A percentile compares a stretch with the other conserved stretches of the same genome.
These are phyloP conservation scores for Platanista minor DNA, from an alignment of 2,113 vertebrate genomes.

Conservation along the genomic window DNA sequence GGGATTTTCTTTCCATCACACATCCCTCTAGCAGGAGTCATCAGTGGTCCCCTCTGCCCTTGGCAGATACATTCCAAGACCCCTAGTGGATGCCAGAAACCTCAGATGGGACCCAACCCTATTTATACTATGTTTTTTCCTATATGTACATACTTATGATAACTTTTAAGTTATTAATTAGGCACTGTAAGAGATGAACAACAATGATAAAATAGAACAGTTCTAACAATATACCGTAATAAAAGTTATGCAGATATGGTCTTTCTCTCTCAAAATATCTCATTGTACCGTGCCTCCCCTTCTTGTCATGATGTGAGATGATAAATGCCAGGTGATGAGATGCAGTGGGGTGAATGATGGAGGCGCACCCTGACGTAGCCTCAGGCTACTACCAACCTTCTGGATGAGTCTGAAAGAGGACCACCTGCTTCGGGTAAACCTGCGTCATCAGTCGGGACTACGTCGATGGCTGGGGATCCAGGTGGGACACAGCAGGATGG, in stretches of 20 bases:
- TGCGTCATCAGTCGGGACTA: background rate
- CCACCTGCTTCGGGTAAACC: accelerated
- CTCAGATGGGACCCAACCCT: background rate
- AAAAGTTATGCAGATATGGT: accelerated
- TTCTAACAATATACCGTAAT: no score
- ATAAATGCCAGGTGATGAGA: accelerated
- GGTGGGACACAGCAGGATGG: background rate
- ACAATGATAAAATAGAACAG: background rate
- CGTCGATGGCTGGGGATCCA: background rate
- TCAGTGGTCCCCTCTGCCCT: background rate
- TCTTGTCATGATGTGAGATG: background rate
- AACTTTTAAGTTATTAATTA: background rate
- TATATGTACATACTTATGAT: no score
- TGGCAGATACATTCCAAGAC: background rate
- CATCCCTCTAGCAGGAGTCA: accelerated
- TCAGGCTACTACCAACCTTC: background rate
- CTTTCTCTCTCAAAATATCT: background rate
- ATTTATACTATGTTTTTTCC: no score
- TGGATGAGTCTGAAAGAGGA: background rate
- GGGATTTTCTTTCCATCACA: accelerated
- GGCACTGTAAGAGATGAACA: background rate
- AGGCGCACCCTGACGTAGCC: no score
- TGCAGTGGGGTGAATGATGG: background rate
- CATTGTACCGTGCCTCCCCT: no score
- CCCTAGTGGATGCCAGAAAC: background rate